These are phyloP conservation scores for Apocrypta bakeri DNA, from an alignment of 1,140 invertebrate species.

Conservation along the genomic window DNA sequence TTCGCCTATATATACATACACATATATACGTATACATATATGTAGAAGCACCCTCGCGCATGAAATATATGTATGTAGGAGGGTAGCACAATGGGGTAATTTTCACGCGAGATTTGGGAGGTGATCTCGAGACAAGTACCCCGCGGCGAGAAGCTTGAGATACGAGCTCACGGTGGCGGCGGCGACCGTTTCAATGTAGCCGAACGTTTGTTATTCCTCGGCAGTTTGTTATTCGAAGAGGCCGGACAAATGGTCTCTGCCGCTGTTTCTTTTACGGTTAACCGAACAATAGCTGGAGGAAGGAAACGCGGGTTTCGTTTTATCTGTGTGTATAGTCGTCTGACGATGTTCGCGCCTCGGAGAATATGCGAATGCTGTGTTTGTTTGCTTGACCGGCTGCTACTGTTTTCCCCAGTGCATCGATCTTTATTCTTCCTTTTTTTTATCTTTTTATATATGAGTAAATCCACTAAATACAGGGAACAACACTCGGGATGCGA, in stretches of 20 bases:
- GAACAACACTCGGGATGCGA: too few species aligned
- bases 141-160: slow-evolving; percentile 62
- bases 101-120: slow-evolving; percentile 75
- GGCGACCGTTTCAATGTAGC: slow-evolving; percentile 73
- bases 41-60: neutral
- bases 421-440: neutral
- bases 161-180: slow-evolving; percentile 60
- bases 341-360: neutral
- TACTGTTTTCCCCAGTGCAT: neutral
- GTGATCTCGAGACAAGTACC: slow-evolving; percentile 64
- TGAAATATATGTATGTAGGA: slow-evolving; percentile 46
- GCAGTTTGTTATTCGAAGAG: slow-evolving; percentile 67
- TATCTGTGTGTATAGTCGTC: neutral
- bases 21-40: neutral
- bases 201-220: slow-evolving; percentile 67
- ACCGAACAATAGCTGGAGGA: slow-evolving; percentile 32
- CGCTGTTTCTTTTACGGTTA: slow-evolving; percentile 19
- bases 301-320: slow-evolving; percentile 30
- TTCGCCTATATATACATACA: neutral
- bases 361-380: neutral
- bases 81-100: slow-evolving; percentile 72
- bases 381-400: too few species aligned
- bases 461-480: too few species aligned
- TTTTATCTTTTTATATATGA: neutral
- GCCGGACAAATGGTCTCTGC: slow-evolving; percentile 44